phyloP scores from a whole-genome alignment of 2,113 vertebrate species.

The Tonatia bakeri region DNA sequence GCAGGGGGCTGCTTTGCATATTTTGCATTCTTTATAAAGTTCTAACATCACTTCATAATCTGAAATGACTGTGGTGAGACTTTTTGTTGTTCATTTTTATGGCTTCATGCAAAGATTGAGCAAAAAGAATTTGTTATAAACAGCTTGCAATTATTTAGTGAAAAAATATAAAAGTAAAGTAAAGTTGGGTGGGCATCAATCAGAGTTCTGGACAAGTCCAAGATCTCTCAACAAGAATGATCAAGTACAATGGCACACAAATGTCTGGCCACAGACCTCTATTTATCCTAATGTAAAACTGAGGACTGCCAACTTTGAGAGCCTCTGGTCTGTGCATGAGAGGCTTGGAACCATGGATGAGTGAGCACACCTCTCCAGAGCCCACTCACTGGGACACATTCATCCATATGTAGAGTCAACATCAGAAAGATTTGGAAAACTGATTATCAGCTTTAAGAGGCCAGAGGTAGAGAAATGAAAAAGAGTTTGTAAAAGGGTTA shows the following conservation, averaged over 20 bases:
- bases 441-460: background rate
- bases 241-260: background rate
- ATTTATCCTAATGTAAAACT: background rate
- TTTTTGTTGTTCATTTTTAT: constrained; percentile 47
- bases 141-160: constrained; percentile 62
- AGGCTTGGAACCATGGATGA: background rate
- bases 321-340: background rate
- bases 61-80: constrained; percentile 32
- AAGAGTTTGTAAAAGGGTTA: background rate
- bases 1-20: constrained; percentile 29
- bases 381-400: background rate
- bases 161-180: constrained; percentile 54
- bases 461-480: background rate
- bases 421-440: background rate
- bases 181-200: constrained; percentile 45
- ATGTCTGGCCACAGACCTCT: background rate
- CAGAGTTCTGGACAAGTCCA: constrained; percentile 35
- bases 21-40: constrained; percentile 32
- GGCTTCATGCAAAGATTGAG: constrained; percentile 59
- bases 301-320: background rate
- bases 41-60: constrained; percentile 55
- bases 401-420: background rate
- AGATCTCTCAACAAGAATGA: background rate
- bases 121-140: constrained; percentile 60
- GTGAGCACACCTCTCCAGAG: background rate